Percentiles rank a stretch among this genome's conserved stretches.
These are phyloP conservation scores for Sphenopsis melanotis DNA, from an alignment of 2,797 vertebrate species.

Conservation along the genomic window DNA sequence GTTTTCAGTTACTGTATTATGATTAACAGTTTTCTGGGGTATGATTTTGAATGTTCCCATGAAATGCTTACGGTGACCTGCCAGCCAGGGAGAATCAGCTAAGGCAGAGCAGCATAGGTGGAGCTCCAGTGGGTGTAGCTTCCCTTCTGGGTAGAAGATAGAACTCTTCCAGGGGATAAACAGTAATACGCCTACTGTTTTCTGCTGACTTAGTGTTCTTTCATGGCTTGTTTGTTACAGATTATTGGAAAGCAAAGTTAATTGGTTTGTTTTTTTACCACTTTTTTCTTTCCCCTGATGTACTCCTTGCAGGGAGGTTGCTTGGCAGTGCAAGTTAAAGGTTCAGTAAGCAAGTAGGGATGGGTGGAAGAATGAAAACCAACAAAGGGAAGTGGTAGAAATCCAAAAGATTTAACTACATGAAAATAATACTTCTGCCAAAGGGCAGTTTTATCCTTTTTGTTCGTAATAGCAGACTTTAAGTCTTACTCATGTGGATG, in stretches of 20 bases:
- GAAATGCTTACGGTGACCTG: neutral
- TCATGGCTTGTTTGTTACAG: neutral
- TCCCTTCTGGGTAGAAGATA: neutral
- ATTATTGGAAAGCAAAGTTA: neutral
- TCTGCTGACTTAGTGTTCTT: neutral
- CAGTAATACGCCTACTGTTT: neutral
- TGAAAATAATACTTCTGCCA: conserved; percentile 19
- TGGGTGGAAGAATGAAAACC: neutral
- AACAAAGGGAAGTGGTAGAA: neutral
- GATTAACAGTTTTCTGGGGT: neutral
- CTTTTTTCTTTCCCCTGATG: neutral
- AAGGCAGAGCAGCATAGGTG: neutral
- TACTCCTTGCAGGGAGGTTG: neutral
- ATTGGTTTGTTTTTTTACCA: neutral
- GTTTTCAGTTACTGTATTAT: neutral
- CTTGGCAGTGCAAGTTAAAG: neutral
- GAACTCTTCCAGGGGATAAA: neutral
- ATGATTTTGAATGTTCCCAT: neutral
- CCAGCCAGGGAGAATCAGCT: neutral
- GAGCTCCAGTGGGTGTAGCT: neutral
- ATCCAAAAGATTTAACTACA: neutral
- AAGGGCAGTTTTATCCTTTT: conserved; percentile 11
- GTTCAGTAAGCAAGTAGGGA: neutral
- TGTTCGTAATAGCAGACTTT: neutral
- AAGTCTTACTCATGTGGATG: neutral